Evolutionary conservation across 2,888 invertebrate species (phyloP).

Genomic region (Oligia latruncula): DNA sequence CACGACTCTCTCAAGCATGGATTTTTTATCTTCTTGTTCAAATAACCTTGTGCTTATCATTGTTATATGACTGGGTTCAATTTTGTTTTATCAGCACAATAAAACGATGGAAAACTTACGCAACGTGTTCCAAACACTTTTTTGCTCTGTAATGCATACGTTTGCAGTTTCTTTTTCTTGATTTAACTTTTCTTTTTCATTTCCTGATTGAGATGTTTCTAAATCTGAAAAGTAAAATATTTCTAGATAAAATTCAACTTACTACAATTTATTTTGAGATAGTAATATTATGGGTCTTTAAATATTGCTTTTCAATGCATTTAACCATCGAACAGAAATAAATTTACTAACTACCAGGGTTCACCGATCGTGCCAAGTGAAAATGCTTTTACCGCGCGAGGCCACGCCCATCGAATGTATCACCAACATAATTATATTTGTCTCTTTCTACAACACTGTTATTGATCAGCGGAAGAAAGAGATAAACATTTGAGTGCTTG

Average conservation of each 20-base stretch:
- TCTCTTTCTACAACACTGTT: slow-evolving; percentile 45
- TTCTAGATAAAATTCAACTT: neutral
- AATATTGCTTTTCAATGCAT: neutral
- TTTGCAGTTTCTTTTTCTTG: slow-evolving; percentile 34
- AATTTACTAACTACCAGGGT: slow-evolving; percentile 17
- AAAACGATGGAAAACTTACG: slow-evolving; percentile 63
- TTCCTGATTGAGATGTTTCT: slow-evolving; percentile 34
- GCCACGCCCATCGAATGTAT: slow-evolving; percentile 43
- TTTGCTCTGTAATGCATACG: slow-evolving; percentile 42
- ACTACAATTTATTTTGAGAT: neutral
- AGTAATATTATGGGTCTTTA: neutral
- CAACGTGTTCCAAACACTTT: slow-evolving; percentile 66
- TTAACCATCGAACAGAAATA: neutral
- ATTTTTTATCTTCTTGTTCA: neutral
- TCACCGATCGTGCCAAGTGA: slow-evolving; percentile 2
- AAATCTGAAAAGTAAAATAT: slow-evolving; percentile 49
- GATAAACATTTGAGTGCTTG: slow-evolving; percentile 6
- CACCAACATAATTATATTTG: slow-evolving; percentile 8
- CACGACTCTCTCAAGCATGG: neutral
- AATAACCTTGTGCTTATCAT: neutral
- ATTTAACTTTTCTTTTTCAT: slow-evolving; percentile 64
- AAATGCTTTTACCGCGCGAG: neutral
- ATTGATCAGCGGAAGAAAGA: slow-evolving; percentile 28
- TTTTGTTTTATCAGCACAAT: slow-evolving; percentile 11
- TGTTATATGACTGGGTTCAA: neutral